Conservation (phyloP, 2,113 vertebrate genomes). For the Thermophis baileyi region DNA sequence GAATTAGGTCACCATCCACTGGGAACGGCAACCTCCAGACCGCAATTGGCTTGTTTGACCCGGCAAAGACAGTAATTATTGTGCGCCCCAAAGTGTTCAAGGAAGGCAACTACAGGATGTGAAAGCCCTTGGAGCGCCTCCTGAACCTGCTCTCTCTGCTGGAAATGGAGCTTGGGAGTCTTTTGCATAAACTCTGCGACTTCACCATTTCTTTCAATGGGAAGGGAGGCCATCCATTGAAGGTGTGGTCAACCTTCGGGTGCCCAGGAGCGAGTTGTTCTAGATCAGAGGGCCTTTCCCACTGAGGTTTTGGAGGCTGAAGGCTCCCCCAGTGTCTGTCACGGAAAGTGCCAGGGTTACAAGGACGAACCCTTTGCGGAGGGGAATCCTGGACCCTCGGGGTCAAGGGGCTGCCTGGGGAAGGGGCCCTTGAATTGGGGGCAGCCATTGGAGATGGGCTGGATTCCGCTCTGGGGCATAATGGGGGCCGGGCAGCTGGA, state of each 20-base stretch:
- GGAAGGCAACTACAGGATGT: background rate
- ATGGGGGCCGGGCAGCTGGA: background rate
- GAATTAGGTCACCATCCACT: background rate
- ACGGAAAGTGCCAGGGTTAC: too few relatives aligned
- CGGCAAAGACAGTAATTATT: background rate
- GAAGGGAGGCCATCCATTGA: background rate
- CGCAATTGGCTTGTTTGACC: background rate
- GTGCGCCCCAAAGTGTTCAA: background rate
- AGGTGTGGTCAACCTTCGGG: background rate
- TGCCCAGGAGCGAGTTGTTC: background rate
- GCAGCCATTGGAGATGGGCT: background rate
- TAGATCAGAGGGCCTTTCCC: background rate
- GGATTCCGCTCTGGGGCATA: background rate
- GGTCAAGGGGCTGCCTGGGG: background rate
- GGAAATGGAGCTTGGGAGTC: background rate
- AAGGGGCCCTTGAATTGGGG: background rate
- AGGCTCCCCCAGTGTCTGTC: background rate
- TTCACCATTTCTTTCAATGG: background rate
- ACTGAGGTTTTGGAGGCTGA: background rate
- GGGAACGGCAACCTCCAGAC: background rate
- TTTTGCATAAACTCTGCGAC: background rate
- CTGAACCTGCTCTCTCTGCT: background rate
- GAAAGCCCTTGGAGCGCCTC: background rate
- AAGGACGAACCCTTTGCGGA: background rate
- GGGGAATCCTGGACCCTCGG: background rate